Percentiles rank a stretch among this genome's conserved stretches.
Conservation (phyloP, 2,797 vertebrate genomes). For the Arnoldichthys spilopterus region DNA sequence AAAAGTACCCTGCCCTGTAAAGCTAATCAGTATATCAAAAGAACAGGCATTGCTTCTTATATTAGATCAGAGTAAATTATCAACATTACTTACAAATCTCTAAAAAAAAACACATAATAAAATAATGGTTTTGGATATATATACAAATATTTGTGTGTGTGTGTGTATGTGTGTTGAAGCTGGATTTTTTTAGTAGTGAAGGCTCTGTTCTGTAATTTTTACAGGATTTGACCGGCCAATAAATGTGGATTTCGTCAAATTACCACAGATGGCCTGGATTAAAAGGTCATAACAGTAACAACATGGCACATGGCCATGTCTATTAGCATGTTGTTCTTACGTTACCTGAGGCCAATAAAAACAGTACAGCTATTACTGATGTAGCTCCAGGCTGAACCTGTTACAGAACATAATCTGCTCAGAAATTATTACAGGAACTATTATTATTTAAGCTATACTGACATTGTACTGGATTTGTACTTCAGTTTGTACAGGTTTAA, state of each 20-base stretch:
- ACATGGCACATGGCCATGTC: not conserved
- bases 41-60: not conserved
- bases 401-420: not conserved
- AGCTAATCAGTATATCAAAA: conserved; percentile 14
- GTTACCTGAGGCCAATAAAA: not conserved
- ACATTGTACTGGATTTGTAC: not conserved
- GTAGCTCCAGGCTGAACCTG: not conserved
- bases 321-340: not conserved
- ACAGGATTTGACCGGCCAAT: too few species aligned
- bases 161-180: too few species aligned
- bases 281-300: not conserved
- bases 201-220: too few species aligned
- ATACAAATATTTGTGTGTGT: too few species aligned
- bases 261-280: not conserved
- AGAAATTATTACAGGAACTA: not conserved
- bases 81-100: too few species aligned
- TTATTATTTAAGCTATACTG: too few species aligned
- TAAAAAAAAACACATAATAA: too few species aligned
- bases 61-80: too few species aligned
- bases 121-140: too few species aligned
- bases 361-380: not conserved
- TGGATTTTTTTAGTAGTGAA: too few species aligned
- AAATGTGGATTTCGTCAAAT: too few species aligned
- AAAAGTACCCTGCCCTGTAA: not conserved
- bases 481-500: too few species aligned